These are phyloP conservation scores for Nannoperca obscura DNA, from an alignment of 2,797 vertebrate genomes.

Conservation along the genomic window DNA sequence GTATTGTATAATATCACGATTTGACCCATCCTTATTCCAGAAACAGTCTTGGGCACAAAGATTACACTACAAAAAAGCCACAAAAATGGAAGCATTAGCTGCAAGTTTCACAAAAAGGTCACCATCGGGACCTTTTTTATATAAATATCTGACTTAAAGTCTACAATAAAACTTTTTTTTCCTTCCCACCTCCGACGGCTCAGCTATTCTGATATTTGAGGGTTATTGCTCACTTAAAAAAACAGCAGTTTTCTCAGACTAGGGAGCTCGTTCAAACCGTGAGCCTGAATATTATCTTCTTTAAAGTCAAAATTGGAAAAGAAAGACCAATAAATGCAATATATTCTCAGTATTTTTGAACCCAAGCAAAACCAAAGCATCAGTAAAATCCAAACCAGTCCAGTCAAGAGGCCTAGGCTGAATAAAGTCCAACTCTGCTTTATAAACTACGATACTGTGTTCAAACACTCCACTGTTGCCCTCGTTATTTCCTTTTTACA, in stretches of 20 bases:
- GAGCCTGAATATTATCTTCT: slow-evolving; percentile 21
- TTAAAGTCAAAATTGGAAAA: neutral
- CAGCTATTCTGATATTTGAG: slow-evolving; percentile 29
- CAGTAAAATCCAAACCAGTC: slow-evolving; percentile 44
- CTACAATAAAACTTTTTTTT: slow-evolving; percentile 12
- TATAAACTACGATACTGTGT: slow-evolving; percentile 42
- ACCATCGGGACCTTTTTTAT: slow-evolving; percentile 19
- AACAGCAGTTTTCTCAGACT: slow-evolving; percentile 48
- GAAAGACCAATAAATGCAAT: slow-evolving; percentile 24
- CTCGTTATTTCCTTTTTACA: slow-evolving; percentile 52
- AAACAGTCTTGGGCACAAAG: slow-evolving; percentile 65
- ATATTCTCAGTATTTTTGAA: slow-evolving; percentile 29
- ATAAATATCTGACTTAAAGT: slow-evolving; percentile 52
- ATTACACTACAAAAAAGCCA: slow-evolving; percentile 48
- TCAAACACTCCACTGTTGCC: slow-evolving; percentile 18
- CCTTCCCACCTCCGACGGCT: slow-evolving; percentile 46
- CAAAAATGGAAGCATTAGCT: slow-evolving; percentile 72
- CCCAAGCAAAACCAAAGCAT: slow-evolving; percentile 24
- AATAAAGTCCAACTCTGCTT: slow-evolving; percentile 49
- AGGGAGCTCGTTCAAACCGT: slow-evolving; percentile 15
- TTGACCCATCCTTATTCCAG: slow-evolving; percentile 49
- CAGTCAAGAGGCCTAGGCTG: slow-evolving; percentile 35
- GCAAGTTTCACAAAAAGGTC: slow-evolving; percentile 59
- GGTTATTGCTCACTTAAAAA: slow-evolving; percentile 20
- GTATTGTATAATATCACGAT: slow-evolving; percentile 34